phyloP scores from a whole-genome alignment of 2,113 vertebrate genomes.

The Salminus brasiliensis region DNA sequence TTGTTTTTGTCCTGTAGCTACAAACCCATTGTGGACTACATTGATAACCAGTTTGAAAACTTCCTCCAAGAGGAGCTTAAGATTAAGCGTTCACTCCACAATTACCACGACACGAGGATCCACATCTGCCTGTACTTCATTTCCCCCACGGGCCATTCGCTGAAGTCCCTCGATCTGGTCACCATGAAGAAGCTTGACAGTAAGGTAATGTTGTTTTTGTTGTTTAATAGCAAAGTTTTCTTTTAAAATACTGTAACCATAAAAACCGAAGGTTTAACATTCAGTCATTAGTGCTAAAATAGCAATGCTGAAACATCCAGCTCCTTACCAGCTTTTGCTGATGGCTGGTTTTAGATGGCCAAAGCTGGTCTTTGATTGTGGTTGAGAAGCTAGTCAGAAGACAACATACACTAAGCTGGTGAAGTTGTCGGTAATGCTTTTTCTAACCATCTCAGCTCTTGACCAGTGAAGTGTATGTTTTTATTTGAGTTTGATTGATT shows the following conservation, averaged over 20 bases:
- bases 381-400: too few relatives aligned
- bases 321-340: too few relatives aligned
- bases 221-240: background rate
- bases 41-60: constrained; percentile 94
- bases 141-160: constrained; percentile 90
- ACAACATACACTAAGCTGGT: too few relatives aligned
- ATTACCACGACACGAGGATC: constrained; percentile 91
- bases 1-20: constrained; percentile 81
- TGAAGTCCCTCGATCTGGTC: constrained; percentile 93
- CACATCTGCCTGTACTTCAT: constrained; percentile 97
- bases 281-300: too few relatives aligned
- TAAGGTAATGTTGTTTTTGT: too few relatives aligned
- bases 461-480: too few relatives aligned
- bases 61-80: constrained; percentile 96
- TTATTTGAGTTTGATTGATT: too few relatives aligned
- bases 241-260: background rate
- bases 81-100: constrained; percentile 89
- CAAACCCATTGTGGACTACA: constrained; percentile 95
- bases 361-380: too few relatives aligned
- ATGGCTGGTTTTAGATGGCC: too few relatives aligned
- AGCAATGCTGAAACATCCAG: too few relatives aligned
- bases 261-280: background rate
- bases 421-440: too few relatives aligned
- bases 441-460: too few relatives aligned
- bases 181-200: constrained; percentile 98